Percentiles rank a stretch among this genome's conserved stretches.
phyloP scores from a whole-genome alignment of 2,797 vertebrate genomes.

The Merluccius polli region DNA sequence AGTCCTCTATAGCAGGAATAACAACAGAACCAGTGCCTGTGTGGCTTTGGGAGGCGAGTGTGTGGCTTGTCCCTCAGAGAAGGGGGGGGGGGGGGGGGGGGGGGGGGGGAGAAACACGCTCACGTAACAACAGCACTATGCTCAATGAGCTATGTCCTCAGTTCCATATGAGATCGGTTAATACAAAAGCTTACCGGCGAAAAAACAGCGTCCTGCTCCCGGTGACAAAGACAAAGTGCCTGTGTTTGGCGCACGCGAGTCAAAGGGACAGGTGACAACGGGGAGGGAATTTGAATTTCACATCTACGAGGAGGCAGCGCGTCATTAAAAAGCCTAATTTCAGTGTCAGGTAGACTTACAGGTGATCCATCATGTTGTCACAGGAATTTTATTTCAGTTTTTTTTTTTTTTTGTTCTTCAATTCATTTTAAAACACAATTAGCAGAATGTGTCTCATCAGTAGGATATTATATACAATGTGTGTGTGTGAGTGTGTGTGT shows the following conservation, averaged over 20 bases:
- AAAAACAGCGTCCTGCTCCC: constrained; percentile 94
- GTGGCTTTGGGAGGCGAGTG: neutral
- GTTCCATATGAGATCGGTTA: constrained; percentile 97
- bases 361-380: constrained; percentile 97
- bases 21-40: neutral
- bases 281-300: constrained; percentile 94
- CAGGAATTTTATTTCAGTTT: constrained; percentile 80
- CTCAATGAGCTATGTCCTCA: constrained; percentile 96
- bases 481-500: too few relatives aligned
- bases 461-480: neutral
- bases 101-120: constrained; percentile 65
- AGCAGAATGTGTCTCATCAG: constrained; percentile 44
- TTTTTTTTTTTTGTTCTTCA: constrained; percentile 55
- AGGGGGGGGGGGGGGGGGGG: neutral
- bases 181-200: constrained; percentile 94
- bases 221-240: constrained; percentile 97
- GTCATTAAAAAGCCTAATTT: constrained; percentile 98
- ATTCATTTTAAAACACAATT: constrained; percentile 64
- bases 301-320: constrained; percentile 90
- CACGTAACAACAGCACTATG: constrained; percentile 82
- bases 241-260: constrained; percentile 86
- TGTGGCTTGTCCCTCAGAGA: neutral
- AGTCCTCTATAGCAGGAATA: neutral
- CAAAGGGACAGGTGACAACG: constrained; percentile 90
- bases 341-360: constrained; percentile 94